Conservation (phyloP, 2,888 invertebrate genomes). For the Chironomus riparius region DNA sequence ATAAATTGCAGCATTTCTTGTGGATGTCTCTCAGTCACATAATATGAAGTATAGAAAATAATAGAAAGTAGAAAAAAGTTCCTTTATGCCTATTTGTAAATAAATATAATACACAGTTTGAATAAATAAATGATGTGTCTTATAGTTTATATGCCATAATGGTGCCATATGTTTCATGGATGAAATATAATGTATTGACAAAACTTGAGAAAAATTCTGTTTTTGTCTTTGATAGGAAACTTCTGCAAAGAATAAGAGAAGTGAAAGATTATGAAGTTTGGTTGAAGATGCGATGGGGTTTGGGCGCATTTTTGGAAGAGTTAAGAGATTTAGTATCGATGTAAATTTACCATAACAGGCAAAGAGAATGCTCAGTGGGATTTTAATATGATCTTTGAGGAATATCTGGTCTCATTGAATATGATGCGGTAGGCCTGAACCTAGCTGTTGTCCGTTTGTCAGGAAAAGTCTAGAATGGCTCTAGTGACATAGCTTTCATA, state of each 20-base stretch:
- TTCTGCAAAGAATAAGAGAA: not conserved
- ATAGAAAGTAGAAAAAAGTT: too few species aligned
- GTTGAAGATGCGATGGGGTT: too few species aligned
- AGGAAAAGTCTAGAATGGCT: too few species aligned
- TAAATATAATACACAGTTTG: conserved; percentile 25
- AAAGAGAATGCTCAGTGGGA: too few species aligned
- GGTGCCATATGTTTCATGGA: conserved; percentile 19
- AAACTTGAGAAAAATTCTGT: not conserved
- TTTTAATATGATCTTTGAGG: too few species aligned
- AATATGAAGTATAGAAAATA: not conserved
- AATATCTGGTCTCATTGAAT: too few species aligned
- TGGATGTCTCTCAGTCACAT: not conserved
- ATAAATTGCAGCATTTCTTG: conserved; percentile 19
- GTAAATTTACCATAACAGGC: too few species aligned
- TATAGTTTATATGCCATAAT: conserved; percentile 3
- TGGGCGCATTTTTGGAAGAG: too few species aligned
- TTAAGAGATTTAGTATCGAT: too few species aligned
- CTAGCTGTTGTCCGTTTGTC: too few species aligned
- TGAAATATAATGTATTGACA: conserved; percentile 22
- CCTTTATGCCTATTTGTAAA: conserved; percentile 6
- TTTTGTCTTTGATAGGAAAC: not conserved
- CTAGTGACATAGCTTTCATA: too few species aligned
- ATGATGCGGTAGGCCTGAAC: too few species aligned
- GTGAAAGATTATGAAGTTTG: not conserved
- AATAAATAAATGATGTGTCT: conserved; percentile 27